Percentiles rank a stretch among this genome's conserved stretches.
phyloP scores from a whole-genome alignment of 2,888 invertebrate genomes.

The Punctoribates punctum region DNA sequence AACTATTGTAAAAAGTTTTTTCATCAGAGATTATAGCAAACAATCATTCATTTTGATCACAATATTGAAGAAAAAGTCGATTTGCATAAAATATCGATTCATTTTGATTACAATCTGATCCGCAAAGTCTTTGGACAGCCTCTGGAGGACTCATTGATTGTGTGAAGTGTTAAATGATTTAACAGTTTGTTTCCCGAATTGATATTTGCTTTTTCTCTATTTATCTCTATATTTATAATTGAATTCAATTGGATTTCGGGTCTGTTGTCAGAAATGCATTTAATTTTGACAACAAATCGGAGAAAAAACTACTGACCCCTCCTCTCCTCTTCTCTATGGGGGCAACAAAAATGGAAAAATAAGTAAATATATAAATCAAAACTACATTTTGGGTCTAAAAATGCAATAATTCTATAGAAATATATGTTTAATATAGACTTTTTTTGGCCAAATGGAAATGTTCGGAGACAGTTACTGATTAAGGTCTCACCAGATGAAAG shows the following conservation, averaged over 20 bases:
- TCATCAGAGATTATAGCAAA: not conserved
- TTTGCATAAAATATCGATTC: not conserved
- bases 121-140: too few species aligned
- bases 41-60: not conserved
- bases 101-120: not conserved
- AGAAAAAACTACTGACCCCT: not conserved
- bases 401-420: too few species aligned
- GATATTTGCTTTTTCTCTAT: not conserved
- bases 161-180: not conserved
- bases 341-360: not conserved
- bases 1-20: not conserved
- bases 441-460: too few species aligned
- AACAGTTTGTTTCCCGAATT: not conserved
- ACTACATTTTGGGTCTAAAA: too few species aligned
- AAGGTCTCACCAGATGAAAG: not conserved
- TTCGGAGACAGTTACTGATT: too few species aligned
- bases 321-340: too few species aligned
- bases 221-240: slow-evolving; percentile 14
- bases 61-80: not conserved
- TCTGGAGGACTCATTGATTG: not conserved
- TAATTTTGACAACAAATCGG: slow-evolving; percentile 3
- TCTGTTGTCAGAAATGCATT: not conserved
- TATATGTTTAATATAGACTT: too few species aligned
- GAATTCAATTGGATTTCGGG: not conserved
- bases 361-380: not conserved